Conservation (phyloP, 2,113 vertebrate species). For the Haemorhous mexicanus region DNA sequence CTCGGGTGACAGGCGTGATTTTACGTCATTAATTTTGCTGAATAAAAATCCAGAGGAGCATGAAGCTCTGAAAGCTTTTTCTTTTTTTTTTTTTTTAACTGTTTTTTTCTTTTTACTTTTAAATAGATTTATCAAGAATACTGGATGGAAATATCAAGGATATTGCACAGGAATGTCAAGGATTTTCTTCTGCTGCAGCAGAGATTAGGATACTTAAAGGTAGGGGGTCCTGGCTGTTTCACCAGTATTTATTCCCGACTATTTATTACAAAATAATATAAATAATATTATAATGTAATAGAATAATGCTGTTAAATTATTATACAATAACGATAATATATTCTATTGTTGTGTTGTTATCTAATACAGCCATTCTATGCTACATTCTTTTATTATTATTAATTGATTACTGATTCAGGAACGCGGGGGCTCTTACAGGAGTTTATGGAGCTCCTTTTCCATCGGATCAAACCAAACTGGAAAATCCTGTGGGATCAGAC, state of each 20-base stretch:
- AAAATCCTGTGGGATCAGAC: background rate
- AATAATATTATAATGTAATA: background rate
- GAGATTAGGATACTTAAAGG: accelerated
- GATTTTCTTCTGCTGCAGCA: no score
- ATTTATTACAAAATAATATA: background rate
- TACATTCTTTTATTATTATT: background rate
- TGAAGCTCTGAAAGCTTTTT: background rate
- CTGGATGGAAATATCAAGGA: background rate
- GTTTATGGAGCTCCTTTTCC: background rate
- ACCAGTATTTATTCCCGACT: background rate
- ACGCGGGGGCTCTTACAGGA: background rate
- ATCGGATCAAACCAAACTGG: background rate
- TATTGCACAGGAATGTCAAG: background rate
- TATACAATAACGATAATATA: background rate
- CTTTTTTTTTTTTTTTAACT: no score
- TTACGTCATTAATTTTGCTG: background rate
- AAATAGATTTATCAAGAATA: background rate
- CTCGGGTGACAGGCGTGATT: accelerated
- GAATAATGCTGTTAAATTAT: no score
- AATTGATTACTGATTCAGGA: background rate
- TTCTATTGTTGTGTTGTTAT: background rate
- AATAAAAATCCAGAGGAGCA: background rate
- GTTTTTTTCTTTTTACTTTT: no score
- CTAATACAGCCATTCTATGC: background rate
- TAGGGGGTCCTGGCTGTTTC: background rate